Conservation (phyloP, 2,797 vertebrate species). For the Tokudaia tokunoshimensis region DNA sequence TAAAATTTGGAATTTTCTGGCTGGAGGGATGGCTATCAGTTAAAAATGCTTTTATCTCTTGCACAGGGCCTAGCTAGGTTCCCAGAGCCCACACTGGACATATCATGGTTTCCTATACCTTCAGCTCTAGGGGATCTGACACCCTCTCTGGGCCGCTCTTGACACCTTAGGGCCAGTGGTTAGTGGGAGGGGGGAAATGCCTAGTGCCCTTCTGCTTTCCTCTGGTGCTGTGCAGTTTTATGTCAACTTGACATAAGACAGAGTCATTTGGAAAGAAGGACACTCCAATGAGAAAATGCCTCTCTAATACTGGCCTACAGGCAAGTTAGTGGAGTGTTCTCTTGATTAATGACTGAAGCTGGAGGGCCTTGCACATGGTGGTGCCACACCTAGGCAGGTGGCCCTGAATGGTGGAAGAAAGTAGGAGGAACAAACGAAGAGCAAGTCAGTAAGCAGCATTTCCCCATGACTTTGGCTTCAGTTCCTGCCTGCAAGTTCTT, state of each 20-base stretch:
- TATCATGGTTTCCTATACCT: background rate
- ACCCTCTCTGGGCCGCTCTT: background rate
- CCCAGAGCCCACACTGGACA: too few species aligned
- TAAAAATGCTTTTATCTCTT: background rate
- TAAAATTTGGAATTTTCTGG: background rate
- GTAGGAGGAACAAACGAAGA: background rate
- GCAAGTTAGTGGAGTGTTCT: too few species aligned
- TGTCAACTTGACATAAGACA: background rate
- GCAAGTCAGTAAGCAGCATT: background rate
- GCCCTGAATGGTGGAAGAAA: background rate
- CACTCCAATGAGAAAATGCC: background rate
- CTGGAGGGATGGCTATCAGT: background rate
- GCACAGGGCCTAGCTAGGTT: background rate
- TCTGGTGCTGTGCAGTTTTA: background rate
- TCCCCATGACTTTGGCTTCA: background rate
- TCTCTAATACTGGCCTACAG: background rate
- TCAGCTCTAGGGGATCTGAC: background rate
- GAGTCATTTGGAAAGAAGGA: background rate
- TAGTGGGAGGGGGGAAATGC: background rate
- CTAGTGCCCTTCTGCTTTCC: background rate
- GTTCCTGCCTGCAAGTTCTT: background rate
- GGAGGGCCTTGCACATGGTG: background rate
- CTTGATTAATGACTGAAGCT: too few species aligned
- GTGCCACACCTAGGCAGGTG: background rate
- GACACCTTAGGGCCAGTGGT: background rate